phyloP scores from a whole-genome alignment of 2,113 vertebrate genomes.

The Sapayoa aenigma region DNA sequence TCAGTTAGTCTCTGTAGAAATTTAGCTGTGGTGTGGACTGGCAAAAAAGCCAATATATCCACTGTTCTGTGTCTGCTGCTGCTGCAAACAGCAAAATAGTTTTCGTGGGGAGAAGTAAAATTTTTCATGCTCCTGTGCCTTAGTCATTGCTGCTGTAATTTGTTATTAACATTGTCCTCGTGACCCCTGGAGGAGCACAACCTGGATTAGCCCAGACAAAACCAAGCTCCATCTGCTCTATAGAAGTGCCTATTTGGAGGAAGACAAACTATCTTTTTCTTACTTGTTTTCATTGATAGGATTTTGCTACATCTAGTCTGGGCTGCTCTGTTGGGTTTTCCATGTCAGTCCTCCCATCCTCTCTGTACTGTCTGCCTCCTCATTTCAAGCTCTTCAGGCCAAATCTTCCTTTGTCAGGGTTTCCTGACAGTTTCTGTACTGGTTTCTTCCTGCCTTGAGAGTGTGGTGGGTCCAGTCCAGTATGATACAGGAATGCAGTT shows the following conservation, averaged over 20 bases:
- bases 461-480: neutral
- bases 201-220: neutral
- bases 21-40: neutral
- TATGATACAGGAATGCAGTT: neutral
- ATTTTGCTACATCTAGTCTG: neutral
- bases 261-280: neutral
- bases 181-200: neutral
- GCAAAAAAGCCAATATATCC: neutral
- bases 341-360: rapidly evolving
- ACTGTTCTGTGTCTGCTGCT: neutral
- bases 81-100: neutral
- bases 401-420: neutral
- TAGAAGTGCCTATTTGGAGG: neutral
- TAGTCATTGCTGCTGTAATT: neutral
- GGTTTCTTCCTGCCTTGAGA: neutral
- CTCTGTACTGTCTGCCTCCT: neutral
- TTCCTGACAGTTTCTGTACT: neutral
- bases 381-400: neutral
- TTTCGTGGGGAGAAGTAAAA: neutral
- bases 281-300: neutral
- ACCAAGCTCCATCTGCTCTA: neutral
- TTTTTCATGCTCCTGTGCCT: neutral
- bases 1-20: neutral
- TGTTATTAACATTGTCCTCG: neutral
- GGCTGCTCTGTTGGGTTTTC: neutral